Conservation (phyloP, 1,140 invertebrate species). For the Drosophila simulans region DNA sequence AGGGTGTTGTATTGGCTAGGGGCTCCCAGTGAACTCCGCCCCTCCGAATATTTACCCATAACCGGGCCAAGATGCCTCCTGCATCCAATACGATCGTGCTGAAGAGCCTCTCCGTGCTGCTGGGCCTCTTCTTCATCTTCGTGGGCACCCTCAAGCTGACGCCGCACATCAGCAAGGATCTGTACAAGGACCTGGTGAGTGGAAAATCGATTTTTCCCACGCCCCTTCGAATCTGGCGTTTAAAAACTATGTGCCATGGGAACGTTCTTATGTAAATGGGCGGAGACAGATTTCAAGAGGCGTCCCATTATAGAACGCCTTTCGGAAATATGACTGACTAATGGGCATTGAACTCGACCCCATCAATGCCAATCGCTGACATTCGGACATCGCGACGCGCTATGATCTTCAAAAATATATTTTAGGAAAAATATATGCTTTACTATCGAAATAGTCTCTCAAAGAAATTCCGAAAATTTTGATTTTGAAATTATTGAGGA, state of each 20-base stretch:
- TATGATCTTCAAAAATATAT: conserved; percentile 63
- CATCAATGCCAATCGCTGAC: conserved; percentile 67
- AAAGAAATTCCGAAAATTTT: conserved; percentile 1
- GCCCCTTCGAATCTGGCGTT: conserved; percentile 4
- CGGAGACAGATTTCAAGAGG: neutral
- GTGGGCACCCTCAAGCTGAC: conserved; percentile 96
- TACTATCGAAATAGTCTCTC: conserved; percentile 30
- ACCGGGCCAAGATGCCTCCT: conserved; percentile 64
- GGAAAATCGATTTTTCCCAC: conserved; percentile 65
- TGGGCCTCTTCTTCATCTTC: conserved; percentile 98
- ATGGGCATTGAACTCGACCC: conserved; percentile 75
- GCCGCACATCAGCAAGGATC: conserved; percentile 95
- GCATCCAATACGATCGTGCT: conserved; percentile 90
- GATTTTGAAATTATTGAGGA: neutral
- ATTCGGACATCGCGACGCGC: conserved; percentile 52
- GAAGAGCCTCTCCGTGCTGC: conserved; percentile 94
- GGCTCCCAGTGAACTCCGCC: conserved; percentile 35
- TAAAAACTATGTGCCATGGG: neutral
- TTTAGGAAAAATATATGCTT: conserved; percentile 46
- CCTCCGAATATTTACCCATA: conserved; percentile 28
- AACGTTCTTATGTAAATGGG: conserved; percentile 33
- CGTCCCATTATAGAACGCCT: neutral
- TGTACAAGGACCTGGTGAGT: conserved; percentile 98
- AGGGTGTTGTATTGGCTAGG: conserved; percentile 60
- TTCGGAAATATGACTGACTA: conserved; percentile 34